Evolutionary conservation across 2,113 vertebrate species (phyloP), one percentile per base, ranked within the genome.

Genomic region (Dromas ardeola): DNA sequence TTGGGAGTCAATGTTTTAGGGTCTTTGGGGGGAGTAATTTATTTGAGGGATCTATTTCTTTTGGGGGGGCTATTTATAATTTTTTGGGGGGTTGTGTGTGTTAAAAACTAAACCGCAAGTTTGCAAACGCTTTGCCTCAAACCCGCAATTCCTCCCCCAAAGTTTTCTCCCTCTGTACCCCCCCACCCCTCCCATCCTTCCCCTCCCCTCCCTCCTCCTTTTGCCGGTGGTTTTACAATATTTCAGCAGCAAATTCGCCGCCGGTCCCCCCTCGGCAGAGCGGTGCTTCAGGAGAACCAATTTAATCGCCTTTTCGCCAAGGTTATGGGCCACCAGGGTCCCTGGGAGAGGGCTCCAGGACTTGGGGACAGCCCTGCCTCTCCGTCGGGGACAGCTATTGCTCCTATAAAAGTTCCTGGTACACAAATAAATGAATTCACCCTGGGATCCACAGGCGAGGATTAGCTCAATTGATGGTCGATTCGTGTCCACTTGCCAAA

Each of bases 401-500:
- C 84, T 92, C 79, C 88, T 65, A 13, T 45, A 66, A 86, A 88
- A 89, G 30, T 84, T 77, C 56, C 88, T 70, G 14, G 45, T 17
- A 34, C 85, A 6, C 72, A 74, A 67, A 83, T 49, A 56, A 56
- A 38, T 13, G 70, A 23, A 81, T 74, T 78, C 90, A 50, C 59
- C 49, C 38, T 8, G 5, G 47, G 74, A 49, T 93, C 77, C 88
- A 6, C 56, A 71, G 66, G 91, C 71, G 72, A 78, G 87, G 94
- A 74, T 94, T 21, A 61, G 67, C 42, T 66, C 36, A 5, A 34
- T 49, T 81, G 76, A 81, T 93, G 81, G 47, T 81, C 86, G 78
- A 45, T 53, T 71, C 93, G 93, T 93, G 88, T 92, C 96, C 96
- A 53, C 58, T 88, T 93, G 87, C 87, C 92, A 95, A 97, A 88